Conservation (phyloP, 2,888 invertebrate genomes). For the Nezara viridula region DNA sequence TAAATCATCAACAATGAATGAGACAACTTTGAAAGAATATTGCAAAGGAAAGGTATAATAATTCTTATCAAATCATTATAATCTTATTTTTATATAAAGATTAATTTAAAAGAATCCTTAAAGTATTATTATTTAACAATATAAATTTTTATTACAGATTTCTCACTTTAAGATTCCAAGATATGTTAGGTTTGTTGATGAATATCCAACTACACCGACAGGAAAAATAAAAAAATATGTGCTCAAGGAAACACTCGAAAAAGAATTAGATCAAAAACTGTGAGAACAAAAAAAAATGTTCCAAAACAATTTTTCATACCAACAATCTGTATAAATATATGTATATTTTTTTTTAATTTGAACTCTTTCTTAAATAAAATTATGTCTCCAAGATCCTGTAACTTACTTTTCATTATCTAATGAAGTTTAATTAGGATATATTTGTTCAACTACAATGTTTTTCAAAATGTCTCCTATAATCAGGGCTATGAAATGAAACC, state of each 20-base stretch:
- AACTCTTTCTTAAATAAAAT: not conserved
- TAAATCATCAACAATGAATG: slow-evolving; percentile 72
- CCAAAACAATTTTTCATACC: not conserved
- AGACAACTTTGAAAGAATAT: slow-evolving; percentile 75
- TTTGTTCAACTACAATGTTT: no score
- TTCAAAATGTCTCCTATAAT: no score
- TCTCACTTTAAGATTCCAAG: slow-evolving; percentile 87
- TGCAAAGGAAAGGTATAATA: slow-evolving; percentile 74
- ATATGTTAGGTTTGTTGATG: slow-evolving; percentile 76
- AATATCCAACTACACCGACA: slow-evolving; percentile 85
- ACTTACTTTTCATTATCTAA: not conserved
- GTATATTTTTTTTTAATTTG: not conserved
- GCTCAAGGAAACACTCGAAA: slow-evolving; percentile 69
- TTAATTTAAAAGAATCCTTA: not conserved
- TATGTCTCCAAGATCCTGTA: not conserved
- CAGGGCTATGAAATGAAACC: no score
- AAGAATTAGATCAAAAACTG: slow-evolving; percentile 56
- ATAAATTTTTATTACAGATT: slow-evolving; percentile 69
- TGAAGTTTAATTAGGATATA: not conserved
- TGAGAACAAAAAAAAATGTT: not conserved
- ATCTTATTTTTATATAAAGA: not conserved
- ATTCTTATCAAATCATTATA: not conserved
- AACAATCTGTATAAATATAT: not conserved
- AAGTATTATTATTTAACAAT: not conserved
- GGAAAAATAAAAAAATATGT: slow-evolving; percentile 87